Conservation (phyloP, 2,888 invertebrate species). For the Cheilosia soror region DNA sequence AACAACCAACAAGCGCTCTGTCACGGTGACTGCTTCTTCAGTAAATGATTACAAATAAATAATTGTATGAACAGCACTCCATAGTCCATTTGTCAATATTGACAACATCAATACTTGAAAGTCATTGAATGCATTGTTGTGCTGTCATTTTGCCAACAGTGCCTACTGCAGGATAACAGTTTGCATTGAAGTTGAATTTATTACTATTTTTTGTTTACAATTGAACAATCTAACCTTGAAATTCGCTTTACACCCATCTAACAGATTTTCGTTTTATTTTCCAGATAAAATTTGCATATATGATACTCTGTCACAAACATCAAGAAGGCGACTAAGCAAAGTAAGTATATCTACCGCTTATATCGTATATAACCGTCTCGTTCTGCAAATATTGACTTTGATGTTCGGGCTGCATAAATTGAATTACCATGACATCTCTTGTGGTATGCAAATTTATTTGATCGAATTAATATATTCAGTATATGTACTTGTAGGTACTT, state of each 20-base stretch:
- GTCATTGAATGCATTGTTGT: too few species aligned
- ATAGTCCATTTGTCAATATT: too few species aligned
- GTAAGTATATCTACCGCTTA: conserved; percentile 42
- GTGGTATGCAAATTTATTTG: conserved; percentile 42
- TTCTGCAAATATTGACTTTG: conserved; percentile 32
- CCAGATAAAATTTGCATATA: conserved; percentile 68
- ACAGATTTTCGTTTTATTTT: conserved; percentile 37
- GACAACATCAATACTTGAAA: too few species aligned
- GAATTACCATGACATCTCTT: neutral
- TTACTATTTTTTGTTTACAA: too few species aligned
- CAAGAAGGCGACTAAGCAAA: conserved; percentile 72
- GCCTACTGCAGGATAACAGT: too few species aligned
- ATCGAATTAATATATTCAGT: neutral
- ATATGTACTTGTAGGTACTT: neutral
- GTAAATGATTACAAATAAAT: too few species aligned
- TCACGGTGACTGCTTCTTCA: too few species aligned
- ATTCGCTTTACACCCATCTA: conserved; percentile 1
- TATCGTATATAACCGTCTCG: neutral
- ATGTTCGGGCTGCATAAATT: conserved; percentile 6
- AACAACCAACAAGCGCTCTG: too few species aligned
- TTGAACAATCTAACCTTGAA: conserved; percentile 8
- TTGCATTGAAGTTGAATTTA: too few species aligned
- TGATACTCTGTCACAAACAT: conserved; percentile 71
- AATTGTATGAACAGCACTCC: too few species aligned
- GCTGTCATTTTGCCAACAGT: too few species aligned